These are phyloP conservation scores for Melikaiella ostensackeni DNA, from an alignment of 2,888 invertebrate genomes.

Conservation along the genomic window DNA sequence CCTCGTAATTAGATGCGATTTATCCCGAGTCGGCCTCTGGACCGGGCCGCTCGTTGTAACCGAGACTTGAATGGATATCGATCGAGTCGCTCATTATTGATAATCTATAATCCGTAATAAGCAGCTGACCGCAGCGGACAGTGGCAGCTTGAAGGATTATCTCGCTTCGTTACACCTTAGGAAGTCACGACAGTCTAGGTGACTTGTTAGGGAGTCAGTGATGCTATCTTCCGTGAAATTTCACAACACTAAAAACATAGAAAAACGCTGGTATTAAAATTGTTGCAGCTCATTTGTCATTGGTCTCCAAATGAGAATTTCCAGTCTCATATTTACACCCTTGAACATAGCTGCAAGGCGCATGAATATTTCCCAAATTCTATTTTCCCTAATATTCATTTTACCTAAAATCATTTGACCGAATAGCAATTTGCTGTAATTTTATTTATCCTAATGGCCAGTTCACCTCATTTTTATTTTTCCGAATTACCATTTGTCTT, in stretches of 20 bases:
- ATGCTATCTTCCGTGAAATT: neutral
- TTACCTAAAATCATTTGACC: too few relatives aligned
- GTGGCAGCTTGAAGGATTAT: constrained; percentile 72
- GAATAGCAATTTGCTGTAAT: too few relatives aligned
- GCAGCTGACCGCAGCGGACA: constrained; percentile 61
- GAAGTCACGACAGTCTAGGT: constrained; percentile 42
- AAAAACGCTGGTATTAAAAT: too few relatives aligned
- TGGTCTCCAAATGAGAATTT: too few relatives aligned
- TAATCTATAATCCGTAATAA: constrained; percentile 75
- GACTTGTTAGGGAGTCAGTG: constrained; percentile 11
- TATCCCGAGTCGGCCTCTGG: constrained; percentile 61
- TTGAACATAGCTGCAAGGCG: too few relatives aligned
- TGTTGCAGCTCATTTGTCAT: too few relatives aligned
- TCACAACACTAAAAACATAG: neutral
- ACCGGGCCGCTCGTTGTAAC: constrained; percentile 52
- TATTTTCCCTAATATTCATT: too few relatives aligned
- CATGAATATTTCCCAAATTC: too few relatives aligned
- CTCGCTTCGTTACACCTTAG: constrained; percentile 55
- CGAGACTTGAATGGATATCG: constrained; percentile 64
- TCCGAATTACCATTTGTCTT: too few relatives aligned
- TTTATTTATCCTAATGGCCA: too few relatives aligned
- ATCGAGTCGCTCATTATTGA: constrained; percentile 74
- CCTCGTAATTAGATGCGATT: constrained; percentile 75
- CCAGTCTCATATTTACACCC: too few relatives aligned
- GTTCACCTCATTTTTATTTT: too few relatives aligned